Evolutionary conservation across 2,113 vertebrate genomes (phyloP).

Genomic region (Hemibagrus wyckioides): DNA sequence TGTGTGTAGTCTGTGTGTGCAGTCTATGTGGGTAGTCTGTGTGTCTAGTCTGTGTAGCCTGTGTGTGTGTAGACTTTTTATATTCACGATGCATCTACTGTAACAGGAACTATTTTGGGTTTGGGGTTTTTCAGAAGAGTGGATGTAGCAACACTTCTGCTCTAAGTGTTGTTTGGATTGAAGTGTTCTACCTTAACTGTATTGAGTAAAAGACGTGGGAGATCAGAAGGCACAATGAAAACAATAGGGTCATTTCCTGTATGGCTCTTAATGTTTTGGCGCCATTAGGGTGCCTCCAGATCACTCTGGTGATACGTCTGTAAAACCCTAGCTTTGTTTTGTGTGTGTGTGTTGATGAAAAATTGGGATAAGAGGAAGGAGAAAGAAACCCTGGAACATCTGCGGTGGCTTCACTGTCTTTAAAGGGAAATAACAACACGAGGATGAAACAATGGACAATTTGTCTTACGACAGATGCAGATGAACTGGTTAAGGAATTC

Average conservation of each 20-base stretch:
- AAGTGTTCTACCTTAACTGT: constrained; percentile 55
- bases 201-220: constrained; percentile 58
- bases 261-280: constrained; percentile 20
- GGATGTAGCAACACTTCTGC: background rate
- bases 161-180: constrained; percentile 18
- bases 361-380: constrained; percentile 50
- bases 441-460: constrained; percentile 69
- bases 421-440: constrained; percentile 71
- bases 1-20: too few species aligned
- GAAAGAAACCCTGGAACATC: constrained; percentile 57
- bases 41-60: too few species aligned
- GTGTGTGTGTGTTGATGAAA: constrained; percentile 11
- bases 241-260: constrained; percentile 77
- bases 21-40: too few species aligned
- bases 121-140: background rate
- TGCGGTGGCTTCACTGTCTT: constrained; percentile 56
- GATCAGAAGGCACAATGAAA: constrained; percentile 67
- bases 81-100: too few species aligned
- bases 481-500: constrained; percentile 47
- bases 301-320: background rate
- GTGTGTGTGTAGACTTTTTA: background rate
- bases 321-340: background rate
- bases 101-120: background rate
- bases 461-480: constrained; percentile 36
- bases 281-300: constrained; percentile 1